Conservation (phyloP, 2,797 vertebrate species). For the Novumbra hubbsi region DNA sequence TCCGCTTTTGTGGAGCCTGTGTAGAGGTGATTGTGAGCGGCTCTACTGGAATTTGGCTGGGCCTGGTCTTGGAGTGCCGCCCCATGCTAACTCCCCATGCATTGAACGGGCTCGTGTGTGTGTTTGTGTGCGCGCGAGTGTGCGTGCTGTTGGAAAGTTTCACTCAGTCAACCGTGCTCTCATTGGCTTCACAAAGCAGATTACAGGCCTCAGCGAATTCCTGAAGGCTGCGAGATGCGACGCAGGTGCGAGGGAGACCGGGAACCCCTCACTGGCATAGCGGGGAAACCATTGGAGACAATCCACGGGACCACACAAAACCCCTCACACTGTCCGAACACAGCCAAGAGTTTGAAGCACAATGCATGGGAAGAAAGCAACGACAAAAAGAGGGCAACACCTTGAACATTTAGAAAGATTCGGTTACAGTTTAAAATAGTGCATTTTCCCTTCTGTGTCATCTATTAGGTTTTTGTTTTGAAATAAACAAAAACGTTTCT, state of each 20-base stretch:
- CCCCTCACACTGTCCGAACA: constrained; percentile 11
- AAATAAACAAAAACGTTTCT: neutral
- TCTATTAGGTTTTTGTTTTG: neutral
- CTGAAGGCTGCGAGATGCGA: constrained; percentile 87
- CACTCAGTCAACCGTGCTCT: constrained; percentile 83
- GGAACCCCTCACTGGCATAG: constrained; percentile 78
- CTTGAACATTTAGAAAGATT: constrained; percentile 51
- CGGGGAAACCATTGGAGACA: constrained; percentile 57
- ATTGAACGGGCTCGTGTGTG: constrained; percentile 66
- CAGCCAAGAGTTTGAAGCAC: neutral
- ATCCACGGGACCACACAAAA: constrained; percentile 88
- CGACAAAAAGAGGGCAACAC: constrained; percentile 74
- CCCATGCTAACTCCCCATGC: constrained; percentile 86
- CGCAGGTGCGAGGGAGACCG: constrained; percentile 88
- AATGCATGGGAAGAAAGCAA: constrained; percentile 44
- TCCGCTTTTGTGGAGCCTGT: constrained; percentile 73
- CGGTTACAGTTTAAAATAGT: neutral
- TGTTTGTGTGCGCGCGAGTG: constrained; percentile 4
- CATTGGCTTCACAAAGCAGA: constrained; percentile 92
- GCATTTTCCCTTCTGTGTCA: neutral
- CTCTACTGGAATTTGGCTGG: constrained; percentile 90
- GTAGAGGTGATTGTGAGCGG: constrained; percentile 82
- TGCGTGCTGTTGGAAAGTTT: constrained; percentile 83
- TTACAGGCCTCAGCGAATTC: constrained; percentile 93
- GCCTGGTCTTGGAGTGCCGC: constrained; percentile 79